Base-by-base conservation (phyloP, 2,113 vertebrate genomes). In the Sardina pilchardus region DNA sequence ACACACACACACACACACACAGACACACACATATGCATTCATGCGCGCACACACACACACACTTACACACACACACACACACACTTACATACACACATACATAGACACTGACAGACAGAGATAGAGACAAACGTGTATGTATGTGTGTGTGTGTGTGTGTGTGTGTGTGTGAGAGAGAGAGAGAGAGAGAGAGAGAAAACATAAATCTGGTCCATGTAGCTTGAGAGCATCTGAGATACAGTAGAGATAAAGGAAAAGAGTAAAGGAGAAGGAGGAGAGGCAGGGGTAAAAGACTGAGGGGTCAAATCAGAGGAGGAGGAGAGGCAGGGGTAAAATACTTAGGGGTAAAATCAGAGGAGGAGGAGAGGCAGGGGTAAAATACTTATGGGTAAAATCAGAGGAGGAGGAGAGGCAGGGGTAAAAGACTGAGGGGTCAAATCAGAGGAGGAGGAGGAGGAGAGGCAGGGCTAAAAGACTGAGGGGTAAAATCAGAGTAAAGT, bases 381-480 rank as follows among this genome's bases (percentile, higher is more conserved):
- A 78, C 12, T 34, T 10, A 78, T 6, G 16, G 12, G 34, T 78
- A 19, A 78, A 36, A 34, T 36, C 14, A 78, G 30, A 42, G 30
- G 85, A 95, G 67, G 30, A 75, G 67, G 67, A 75, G 30, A 34
- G 67, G 30, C 14, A 34, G 34, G 14, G 71, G 30, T 30, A 42
- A 42, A 34, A 78, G 30, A 78, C 12, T 34, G 26, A 78, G 21
- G 16, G 12, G 34, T 78, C 4, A 78, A 36, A 34, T 36, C 14
- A 78, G 30, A 42, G 30, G 85, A 95, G n/a, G 34, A 17, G n/a
- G n/a, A 67, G 67, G 30, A 75, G 67, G 67, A 75, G 30, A 34
- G 67, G 30, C 14, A 34, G 34, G 14, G 71, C 12, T 30, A 42
- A 42, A 34, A 78, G 30, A 78, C 12, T 34, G 26, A 78, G 21